A percentile compares a stretch with the other conserved stretches of the same genome.
phyloP scores from a whole-genome alignment of 2,888 invertebrate genomes.

The Lysandra coridon region DNA sequence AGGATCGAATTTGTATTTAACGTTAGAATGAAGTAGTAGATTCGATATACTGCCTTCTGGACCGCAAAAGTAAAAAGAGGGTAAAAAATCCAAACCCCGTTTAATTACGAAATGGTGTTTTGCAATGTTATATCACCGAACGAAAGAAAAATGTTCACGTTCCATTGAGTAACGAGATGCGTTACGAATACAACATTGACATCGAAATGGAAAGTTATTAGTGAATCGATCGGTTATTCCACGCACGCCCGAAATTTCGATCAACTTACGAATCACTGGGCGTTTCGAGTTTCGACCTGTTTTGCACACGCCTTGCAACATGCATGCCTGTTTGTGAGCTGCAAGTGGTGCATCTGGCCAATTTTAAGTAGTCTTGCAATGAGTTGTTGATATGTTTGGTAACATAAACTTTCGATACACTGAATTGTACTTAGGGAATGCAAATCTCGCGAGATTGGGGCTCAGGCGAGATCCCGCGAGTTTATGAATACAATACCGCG shows the following conservation, averaged over 20 bases:
- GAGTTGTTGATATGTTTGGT: background rate
- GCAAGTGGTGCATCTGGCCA: background rate
- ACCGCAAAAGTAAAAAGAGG: background rate
- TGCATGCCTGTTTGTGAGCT: background rate
- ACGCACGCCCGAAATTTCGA: slow-evolving; percentile 41
- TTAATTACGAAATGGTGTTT: slow-evolving; percentile 6
- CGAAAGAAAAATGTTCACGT: slow-evolving; percentile 42
- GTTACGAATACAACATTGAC: slow-evolving; percentile 51
- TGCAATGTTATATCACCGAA: background rate
- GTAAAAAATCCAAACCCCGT: background rate
- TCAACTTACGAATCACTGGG: background rate
- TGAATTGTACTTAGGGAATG: too few species aligned
- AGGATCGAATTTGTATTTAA: background rate
- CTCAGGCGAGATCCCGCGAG: too few species aligned
- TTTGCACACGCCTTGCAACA: background rate
- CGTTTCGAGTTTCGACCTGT: background rate
- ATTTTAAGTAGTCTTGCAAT: background rate
- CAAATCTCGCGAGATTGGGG: too few species aligned
- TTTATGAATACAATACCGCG: too few species aligned
- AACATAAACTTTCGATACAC: too few species aligned
- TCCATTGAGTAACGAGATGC: slow-evolving; percentile 50
- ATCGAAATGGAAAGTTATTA: slow-evolving; percentile 68
- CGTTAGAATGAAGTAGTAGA: background rate
- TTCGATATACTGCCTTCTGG: background rate
- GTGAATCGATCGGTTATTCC: slow-evolving; percentile 52